phyloP scores from a whole-genome alignment of 1,140 invertebrate species.

The Liolophura sinensis region DNA sequence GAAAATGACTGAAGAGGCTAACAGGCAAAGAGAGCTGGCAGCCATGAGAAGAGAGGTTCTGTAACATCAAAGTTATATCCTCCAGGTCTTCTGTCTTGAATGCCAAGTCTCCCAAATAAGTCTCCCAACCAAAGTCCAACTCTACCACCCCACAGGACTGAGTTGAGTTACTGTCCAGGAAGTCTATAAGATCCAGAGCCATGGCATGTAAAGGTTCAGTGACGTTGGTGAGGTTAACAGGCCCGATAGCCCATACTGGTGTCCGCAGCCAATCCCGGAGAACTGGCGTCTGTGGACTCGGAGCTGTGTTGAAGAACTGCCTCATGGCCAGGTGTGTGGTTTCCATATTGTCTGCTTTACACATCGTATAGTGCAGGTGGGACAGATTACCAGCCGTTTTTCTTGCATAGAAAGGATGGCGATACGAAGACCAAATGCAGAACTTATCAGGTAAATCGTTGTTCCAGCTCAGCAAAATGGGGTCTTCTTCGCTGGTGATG shows the following conservation, averaged over 20 bases:
- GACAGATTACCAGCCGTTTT: slow-evolving; percentile 7
- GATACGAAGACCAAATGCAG: slow-evolving; percentile 20
- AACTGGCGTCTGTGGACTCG: slow-evolving; percentile 5
- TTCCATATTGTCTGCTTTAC: slow-evolving; percentile 29
- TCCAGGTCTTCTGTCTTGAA: slow-evolving; percentile 77
- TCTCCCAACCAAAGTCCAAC: slow-evolving; percentile 90
- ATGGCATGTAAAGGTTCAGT: no score
- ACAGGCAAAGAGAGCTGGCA: slow-evolving; percentile 83
- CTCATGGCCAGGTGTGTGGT: slow-evolving; percentile 31
- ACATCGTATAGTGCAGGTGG: slow-evolving; percentile 41
- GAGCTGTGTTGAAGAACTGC: slow-evolving; percentile 16
- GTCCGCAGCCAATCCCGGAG: slow-evolving; percentile 18
- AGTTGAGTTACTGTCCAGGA: slow-evolving; percentile 42
- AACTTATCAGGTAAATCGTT: slow-evolving; percentile 15
- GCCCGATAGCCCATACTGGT: slow-evolving; percentile 14
- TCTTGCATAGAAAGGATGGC: slow-evolving; percentile 14
- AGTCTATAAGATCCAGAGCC: slow-evolving; percentile 9
- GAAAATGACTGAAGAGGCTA: slow-evolving; percentile 85
- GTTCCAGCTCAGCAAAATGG: slow-evolving; percentile 47
- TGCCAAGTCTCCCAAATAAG: slow-evolving; percentile 78
- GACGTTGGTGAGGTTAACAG: slow-evolving; percentile 13
- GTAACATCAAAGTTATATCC: slow-evolving; percentile 66
- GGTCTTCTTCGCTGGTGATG: slow-evolving; percentile 38
- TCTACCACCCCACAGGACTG: slow-evolving; percentile 71
- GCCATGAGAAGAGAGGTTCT: slow-evolving; percentile 66